Evolutionary conservation across 2,888 invertebrate species (phyloP), one percentile per base, ranked within the genome.

Genomic region (Blera fallax): DNA sequence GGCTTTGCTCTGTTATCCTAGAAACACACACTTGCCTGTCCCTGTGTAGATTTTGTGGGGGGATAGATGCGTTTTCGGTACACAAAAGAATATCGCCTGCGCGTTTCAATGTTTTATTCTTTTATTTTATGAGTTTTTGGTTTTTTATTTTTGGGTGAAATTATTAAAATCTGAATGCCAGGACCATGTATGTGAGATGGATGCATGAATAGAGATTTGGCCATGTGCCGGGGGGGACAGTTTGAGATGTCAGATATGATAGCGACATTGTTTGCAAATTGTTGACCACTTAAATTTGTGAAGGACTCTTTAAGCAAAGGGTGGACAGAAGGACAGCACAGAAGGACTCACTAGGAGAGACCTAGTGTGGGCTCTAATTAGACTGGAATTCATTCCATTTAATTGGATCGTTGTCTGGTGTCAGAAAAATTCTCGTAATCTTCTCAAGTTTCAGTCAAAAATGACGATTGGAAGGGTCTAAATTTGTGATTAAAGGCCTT

Each of bases 11-110:
- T 52, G 50, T 29, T 40, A 73, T 60, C 27, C 60, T 29, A 16
- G 18, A 27, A 18, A 40, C 48, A 65, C 11, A 50, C 40, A 11
- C n/a, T n/a, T 40, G 40, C n/a, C 18, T 48, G 16, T 7, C 10
- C 24, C 6, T n/a, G 45, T 27, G 10, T 27, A n/a, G 37, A 7
- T n/a, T 60, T 21, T 60, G 24, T 24, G 58, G 14, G 40, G 40
- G 60, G 21, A 24, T 67, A 7, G 11, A 67, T 50, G 50, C 50
- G 34, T 67, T 67, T 16, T 52, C 24, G 37, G 16, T 67, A 10
- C 54, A 40, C 52, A 52, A 40, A 27, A 27, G 40, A 52, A 67
- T 16, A n/a, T 40, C 18, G 7, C 18, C 14, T 27, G 52, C 52
- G 11, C 40, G 11, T 67, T 52, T 37, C 8, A 40, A 27, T 37